Conservation (phyloP, 2,888 invertebrate genomes). For the Prosopocoilus inquinatus region DNA sequence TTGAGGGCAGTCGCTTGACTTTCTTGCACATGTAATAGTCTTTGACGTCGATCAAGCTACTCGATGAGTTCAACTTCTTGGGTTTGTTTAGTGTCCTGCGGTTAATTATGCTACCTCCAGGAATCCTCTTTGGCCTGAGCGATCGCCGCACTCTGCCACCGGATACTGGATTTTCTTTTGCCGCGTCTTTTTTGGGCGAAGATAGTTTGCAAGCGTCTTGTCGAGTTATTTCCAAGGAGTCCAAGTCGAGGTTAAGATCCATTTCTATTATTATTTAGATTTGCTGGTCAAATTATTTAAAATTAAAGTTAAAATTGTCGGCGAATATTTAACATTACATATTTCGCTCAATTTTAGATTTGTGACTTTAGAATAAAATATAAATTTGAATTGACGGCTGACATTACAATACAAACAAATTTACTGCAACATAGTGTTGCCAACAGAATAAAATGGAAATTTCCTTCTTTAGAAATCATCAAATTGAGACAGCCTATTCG, state of each 20-base stretch:
- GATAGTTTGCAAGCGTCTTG: background rate
- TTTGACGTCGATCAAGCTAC: background rate
- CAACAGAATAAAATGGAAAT: no score
- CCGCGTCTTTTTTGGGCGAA: background rate
- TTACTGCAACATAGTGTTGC: no score
- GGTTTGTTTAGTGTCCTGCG: background rate
- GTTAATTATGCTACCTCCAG: background rate
- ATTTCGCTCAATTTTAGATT: no score
- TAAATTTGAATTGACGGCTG: no score
- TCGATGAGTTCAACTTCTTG: background rate
- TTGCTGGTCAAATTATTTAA: no score
- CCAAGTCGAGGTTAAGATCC: background rate
- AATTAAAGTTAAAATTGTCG: no score
- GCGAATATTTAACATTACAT: no score
- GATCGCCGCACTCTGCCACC: background rate
- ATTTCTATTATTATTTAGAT: no score
- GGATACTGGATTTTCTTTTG: background rate
- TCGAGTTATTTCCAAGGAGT: background rate
- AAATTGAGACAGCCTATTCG: no score
- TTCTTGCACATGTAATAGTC: slow-evolving; percentile 56
- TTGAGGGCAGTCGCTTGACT: slow-evolving; percentile 54
- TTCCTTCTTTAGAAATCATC: no score
- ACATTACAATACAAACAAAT: no score
- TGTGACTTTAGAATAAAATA: no score
- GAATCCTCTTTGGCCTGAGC: background rate